phyloP scores from a whole-genome alignment of 2,888 invertebrate species.

The Polymixis flavicincta region DNA sequence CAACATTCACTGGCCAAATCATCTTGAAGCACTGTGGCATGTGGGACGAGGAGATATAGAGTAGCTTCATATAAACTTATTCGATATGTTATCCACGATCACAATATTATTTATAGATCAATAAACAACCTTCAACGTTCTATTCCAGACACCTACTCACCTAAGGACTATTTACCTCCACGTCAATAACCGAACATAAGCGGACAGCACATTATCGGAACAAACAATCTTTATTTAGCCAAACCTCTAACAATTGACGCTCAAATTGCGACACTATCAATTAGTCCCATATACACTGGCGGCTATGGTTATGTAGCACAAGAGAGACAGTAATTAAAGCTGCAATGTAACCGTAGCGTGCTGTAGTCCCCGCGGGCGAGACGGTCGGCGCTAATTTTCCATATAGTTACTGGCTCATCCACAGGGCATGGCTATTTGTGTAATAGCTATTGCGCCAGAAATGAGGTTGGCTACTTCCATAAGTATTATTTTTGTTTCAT shows the following conservation, averaged over 20 bases:
- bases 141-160: slow-evolving; percentile 22
- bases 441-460: slow-evolving; percentile 63
- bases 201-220: slow-evolving; percentile 43
- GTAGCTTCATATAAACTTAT: no score
- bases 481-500: slow-evolving; percentile 16
- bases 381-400: slow-evolving; percentile 69
- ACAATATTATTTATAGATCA: slow-evolving; percentile 29
- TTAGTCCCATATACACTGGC: slow-evolving; percentile 53
- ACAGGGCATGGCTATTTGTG: slow-evolving; percentile 57
- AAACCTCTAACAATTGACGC: slow-evolving; percentile 31
- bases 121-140: slow-evolving; percentile 27
- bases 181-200: slow-evolving; percentile 35
- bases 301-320: slow-evolving; percentile 54
- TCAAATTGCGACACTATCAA: slow-evolving; percentile 52
- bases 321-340: slow-evolving; percentile 76
- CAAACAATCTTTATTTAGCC: slow-evolving; percentile 58
- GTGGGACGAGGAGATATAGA: no score
- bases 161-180: slow-evolving; percentile 39
- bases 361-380: slow-evolving; percentile 66
- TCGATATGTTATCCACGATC: not conserved
- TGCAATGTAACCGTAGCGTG: slow-evolving; percentile 72
- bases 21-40: no score
- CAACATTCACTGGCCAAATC: no score
- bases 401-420: slow-evolving; percentile 66
- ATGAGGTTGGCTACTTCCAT: slow-evolving; percentile 30